Base-by-base conservation (phyloP, 2,113 vertebrate species). In the Echinops telfairi region DNA sequence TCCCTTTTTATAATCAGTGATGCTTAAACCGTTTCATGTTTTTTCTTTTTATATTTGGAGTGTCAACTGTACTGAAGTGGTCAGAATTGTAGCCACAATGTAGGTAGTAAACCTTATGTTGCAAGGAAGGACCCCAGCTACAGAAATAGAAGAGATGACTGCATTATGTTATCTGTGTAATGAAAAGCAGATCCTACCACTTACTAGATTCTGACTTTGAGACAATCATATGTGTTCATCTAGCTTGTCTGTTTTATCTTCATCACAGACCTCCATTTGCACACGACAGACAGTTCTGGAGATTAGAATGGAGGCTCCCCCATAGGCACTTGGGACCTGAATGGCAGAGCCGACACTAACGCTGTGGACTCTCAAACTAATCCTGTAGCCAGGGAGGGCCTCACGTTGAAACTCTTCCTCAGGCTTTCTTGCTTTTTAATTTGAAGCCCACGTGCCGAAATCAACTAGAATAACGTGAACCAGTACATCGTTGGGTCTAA, bases 1-100 rank as follows among this genome's bases (percentile, higher is more conserved):
- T 11, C 33, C 12, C 47, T 83, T 85, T 94, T 89, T 77, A 85
- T 90, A 23, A n/a, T 23, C 7, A 12, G 22, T 40, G 60, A 40
- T 88, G 94, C 38, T 92, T 84, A 81, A 90, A 84, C 11, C 81
- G 14, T 22, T 22, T 90, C 23, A 27, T 75, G 62, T 7, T 78
- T 19, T 71, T 2, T 90, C 40, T 66, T 64, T 33, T 92, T 92
- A 87, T 23, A 31, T 66, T 90, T 92, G 58, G 40, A 47, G 25
- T 40, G 66, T 60, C 25, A 33, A 64, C 38, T 38, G 25, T 31
- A 90, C 83, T 62, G 73, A 86, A 73, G 29, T 2, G 15, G 23
- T 87, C 43, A 75, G 62, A 68, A 53, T 79, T 38, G 90, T 90
- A 80, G 29, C 76, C 53, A 60, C 64, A 75, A 36, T 23, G 2